phyloP scores from a whole-genome alignment of 2,797 vertebrate species.

The Prunella strophiata region DNA sequence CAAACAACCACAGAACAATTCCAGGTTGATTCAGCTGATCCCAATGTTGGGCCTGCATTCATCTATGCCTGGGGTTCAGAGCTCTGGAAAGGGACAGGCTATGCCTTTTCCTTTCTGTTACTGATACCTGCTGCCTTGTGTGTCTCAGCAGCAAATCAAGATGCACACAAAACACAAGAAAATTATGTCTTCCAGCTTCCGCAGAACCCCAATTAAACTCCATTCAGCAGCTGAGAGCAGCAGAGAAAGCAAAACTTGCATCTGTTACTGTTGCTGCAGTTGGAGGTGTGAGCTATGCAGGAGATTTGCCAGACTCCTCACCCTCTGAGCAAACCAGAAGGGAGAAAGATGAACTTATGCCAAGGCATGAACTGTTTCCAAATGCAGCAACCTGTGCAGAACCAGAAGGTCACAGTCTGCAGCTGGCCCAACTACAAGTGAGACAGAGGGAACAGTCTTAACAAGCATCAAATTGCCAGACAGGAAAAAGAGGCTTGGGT shows the following conservation, averaged over 20 bases:
- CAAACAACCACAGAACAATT: not conserved
- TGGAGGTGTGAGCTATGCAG: conserved; percentile 21
- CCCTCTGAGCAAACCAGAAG: conserved; percentile 41
- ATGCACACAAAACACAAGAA: not conserved
- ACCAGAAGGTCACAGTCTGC: conserved; percentile 63
- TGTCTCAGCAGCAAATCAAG: not conserved
- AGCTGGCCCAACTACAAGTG: conserved; percentile 27
- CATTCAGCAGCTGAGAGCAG: not conserved
- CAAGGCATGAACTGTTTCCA: conserved; percentile 41
- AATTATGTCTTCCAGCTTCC: not conserved
- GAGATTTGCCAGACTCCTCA: conserved; percentile 52
- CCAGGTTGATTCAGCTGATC: not conserved
- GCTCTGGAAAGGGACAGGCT: not conserved
- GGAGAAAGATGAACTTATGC: conserved; percentile 21
- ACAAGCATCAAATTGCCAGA: conserved; percentile 51
- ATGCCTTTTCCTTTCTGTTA: not conserved
- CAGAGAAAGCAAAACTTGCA: conserved; percentile 33
- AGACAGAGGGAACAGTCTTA: not conserved
- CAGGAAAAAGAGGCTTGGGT: conserved; percentile 23
- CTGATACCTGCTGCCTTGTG: not conserved
- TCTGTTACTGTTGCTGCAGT: conserved; percentile 51
- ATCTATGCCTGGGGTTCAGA: not conserved
- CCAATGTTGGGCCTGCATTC: not conserved
- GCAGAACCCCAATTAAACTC: not conserved
- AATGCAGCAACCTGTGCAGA: conserved; percentile 56